Percentiles rank a stretch among this genome's conserved stretches.
phyloP scores from a whole-genome alignment of 2,797 vertebrate species.

The Choloepus didactylus region DNA sequence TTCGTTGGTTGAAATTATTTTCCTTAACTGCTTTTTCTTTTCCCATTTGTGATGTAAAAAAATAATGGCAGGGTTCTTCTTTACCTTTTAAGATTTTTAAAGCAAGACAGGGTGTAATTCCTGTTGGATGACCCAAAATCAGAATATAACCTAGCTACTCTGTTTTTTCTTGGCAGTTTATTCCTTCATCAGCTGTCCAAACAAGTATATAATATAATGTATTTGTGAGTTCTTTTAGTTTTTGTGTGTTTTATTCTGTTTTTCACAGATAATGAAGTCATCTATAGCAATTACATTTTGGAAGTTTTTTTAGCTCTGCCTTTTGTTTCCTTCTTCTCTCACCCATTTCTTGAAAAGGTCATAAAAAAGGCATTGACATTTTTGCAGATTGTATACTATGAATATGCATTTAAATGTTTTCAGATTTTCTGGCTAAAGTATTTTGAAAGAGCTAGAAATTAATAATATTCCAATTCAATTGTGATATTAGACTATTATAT shows the following conservation, averaged over 20 bases:
- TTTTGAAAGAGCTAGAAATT: conserved; percentile 47
- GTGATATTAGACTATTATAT: background rate
- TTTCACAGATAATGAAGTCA: background rate
- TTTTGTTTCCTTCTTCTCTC: conserved; percentile 7
- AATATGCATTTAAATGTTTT: conserved; percentile 36
- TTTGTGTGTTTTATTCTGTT: background rate
- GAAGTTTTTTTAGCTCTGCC: background rate
- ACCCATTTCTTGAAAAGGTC: background rate
- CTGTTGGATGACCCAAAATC: background rate
- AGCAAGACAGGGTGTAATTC: background rate
- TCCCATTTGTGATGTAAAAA: conserved; percentile 35
- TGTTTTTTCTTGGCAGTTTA: background rate
- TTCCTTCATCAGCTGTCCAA: background rate
- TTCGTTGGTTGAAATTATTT: conserved; percentile 48
- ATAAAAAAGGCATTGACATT: background rate
- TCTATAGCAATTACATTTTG: background rate
- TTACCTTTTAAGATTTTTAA: conserved; percentile 52
- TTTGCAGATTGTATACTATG: background rate
- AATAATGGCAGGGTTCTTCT: background rate
- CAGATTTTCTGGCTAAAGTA: conserved; percentile 57
- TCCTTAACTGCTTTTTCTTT: conserved; percentile 38
- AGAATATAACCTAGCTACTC: background rate
- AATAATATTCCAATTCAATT: conserved; percentile 7
- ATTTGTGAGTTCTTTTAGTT: conserved; percentile 28
- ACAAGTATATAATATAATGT: background rate